phyloP scores from a whole-genome alignment of 2,888 invertebrate species.

The Linyphia triangularis region DNA sequence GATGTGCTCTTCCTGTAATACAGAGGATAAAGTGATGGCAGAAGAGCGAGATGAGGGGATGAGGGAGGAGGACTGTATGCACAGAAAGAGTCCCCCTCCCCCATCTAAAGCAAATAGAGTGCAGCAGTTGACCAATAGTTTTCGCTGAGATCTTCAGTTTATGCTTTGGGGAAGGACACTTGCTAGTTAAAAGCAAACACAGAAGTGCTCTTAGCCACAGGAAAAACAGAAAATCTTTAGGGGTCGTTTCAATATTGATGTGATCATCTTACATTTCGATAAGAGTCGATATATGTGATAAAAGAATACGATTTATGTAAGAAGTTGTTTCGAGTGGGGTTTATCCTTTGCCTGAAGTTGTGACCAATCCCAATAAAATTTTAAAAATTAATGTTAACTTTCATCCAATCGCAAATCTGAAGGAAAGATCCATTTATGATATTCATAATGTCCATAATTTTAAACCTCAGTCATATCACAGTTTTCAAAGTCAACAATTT shows the following conservation, averaged over 20 bases:
- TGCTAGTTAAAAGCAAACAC: conserved; percentile 65
- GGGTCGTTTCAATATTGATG: conserved; percentile 31
- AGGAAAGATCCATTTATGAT: too few species aligned
- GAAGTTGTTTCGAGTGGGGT: too few species aligned
- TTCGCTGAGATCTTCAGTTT: conserved; percentile 61
- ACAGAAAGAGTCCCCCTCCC: conserved; percentile 2
- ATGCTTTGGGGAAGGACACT: conserved; percentile 23
- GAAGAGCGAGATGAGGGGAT: background rate
- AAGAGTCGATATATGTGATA: too few species aligned
- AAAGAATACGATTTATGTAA: too few species aligned
- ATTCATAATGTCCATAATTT: too few species aligned
- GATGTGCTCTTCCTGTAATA: conserved; percentile 35
- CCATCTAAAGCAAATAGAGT: conserved; percentile 59
- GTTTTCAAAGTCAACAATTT: too few species aligned
- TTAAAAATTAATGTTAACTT: too few species aligned
- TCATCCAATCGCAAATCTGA: too few species aligned
- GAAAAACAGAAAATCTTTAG: conserved; percentile 26
- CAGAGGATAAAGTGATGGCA: conserved; percentile 14
- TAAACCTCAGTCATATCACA: too few species aligned
- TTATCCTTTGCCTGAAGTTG: too few species aligned
- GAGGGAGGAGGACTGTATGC: background rate
- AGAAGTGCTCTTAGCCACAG: conserved; percentile 24
- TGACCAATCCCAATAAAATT: too few species aligned
- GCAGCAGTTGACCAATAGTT: conserved; percentile 70
- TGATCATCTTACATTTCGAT: too few species aligned